These are phyloP conservation scores for Acromyrmex echinatior DNA, from an alignment of 1,140 invertebrate genomes.

Conservation along the genomic window DNA sequence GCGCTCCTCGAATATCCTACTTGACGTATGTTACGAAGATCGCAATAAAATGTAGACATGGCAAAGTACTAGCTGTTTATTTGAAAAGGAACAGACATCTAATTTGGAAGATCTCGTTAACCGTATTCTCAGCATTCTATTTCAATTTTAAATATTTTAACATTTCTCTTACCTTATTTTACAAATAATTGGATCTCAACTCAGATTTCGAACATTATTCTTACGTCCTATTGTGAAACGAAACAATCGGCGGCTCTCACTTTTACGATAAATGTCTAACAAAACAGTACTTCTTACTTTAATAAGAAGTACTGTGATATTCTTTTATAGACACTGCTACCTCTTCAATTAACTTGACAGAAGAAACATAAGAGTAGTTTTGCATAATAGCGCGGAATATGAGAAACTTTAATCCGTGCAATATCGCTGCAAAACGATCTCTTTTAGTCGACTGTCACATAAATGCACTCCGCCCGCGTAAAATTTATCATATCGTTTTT, in stretches of 20 bases:
- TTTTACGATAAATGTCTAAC: background rate
- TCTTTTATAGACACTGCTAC: conserved; percentile 1
- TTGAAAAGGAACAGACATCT: conserved; percentile 6
- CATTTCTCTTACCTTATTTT: background rate
- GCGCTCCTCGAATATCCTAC: conserved; percentile 34
- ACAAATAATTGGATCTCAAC: background rate
- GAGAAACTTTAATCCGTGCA: conserved; percentile 43
- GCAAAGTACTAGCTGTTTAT: background rate
- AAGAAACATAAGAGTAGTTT: conserved; percentile 50
- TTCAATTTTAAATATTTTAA: conserved; percentile 11
- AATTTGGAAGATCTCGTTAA: conserved; percentile 36
- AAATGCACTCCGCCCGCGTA: background rate
- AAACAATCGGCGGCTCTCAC: background rate
- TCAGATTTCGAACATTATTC: background rate
- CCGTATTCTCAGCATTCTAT: background rate
- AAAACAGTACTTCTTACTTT: background rate
- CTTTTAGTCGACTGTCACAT: conserved; percentile 23
- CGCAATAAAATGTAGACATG: conserved; percentile 1
- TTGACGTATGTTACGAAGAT: background rate
- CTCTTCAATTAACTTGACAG: conserved; percentile 32
- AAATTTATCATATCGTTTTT: conserved; percentile 48
- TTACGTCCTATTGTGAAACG: background rate
- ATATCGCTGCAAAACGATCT: conserved; percentile 38
- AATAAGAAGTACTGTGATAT: conserved; percentile 15
- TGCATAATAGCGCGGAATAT: conserved; percentile 38